Evolutionary conservation across 1,140 invertebrate species (phyloP), one percentile per base, ranked within the genome.

Genomic region (Chlorops oryzae): DNA sequence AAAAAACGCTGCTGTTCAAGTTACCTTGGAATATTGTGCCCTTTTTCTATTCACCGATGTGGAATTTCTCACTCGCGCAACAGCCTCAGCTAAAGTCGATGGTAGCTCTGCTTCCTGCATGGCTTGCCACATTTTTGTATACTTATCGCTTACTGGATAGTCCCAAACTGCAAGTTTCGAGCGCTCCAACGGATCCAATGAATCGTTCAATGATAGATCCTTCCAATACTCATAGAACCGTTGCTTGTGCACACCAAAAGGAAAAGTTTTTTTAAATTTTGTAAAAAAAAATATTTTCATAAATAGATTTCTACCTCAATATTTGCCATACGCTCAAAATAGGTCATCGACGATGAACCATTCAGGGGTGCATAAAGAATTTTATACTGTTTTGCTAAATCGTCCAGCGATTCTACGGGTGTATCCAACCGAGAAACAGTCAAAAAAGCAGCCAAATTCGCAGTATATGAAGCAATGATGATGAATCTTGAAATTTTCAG

Each of bases 141-240:
- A 99, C 62, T 96, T 98, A 71, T 98, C 94, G 59, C 90, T 94
- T 0, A 97, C 92, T 0, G 96, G 96, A 73, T 98, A 99, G 71
- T 98, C 95, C 95, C 95, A 99, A 0, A 98, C 95, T 0, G 95
- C 94, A 12, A 98, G 70, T 70, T 96, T 92, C 0, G 93, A 88
- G 41, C 93, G 75, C 65, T 97, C 92, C 0, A 92, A 80, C 32
- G 92, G 88, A 10, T 81, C 84, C 15, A 97, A 71, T 47, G 87
- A 92, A 69, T 97, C 94, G 61, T 97, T 95, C 9, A 98, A 74
- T 25, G 91, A 94, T 86, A 98, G 95, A 53, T 96, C 88, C 67
- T 96, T 96, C 95, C 95, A 98, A 56, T 97, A 96, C 59, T 95
- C 89, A 69, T 98, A 98, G 74, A 98, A 98, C 57, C 80, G 81